These are phyloP conservation scores for Labia minor DNA, from an alignment of 2,888 invertebrate species.

Conservation along the genomic window DNA sequence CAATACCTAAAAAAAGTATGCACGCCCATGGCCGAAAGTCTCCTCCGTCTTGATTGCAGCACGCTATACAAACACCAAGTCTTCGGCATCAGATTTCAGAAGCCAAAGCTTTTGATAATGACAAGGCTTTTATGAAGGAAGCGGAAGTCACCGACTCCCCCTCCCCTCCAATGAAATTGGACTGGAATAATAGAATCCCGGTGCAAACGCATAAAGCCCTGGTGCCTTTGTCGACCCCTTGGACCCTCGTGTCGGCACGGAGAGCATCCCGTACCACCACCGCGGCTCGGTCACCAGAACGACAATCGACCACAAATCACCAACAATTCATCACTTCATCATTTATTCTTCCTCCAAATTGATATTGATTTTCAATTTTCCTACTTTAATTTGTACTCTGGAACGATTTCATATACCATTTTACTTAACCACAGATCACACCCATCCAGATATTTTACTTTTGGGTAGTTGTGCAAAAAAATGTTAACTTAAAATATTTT, in stretches of 20 bases:
- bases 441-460: too few relatives aligned
- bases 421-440: too few relatives aligned
- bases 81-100: constrained; percentile 7
- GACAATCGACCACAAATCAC: too few relatives aligned
- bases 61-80: constrained; percentile 1
- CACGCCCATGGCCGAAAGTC: constrained; percentile 8
- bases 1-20: background rate
- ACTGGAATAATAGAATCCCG: constrained; percentile 4
- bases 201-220: background rate
- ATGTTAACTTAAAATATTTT: too few relatives aligned
- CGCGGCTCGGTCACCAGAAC: too few relatives aligned
- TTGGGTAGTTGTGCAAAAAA: too few relatives aligned
- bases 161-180: background rate
- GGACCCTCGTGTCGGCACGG: background rate
- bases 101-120: background rate
- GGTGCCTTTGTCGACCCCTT: background rate
- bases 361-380: too few relatives aligned
- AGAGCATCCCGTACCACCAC: too few relatives aligned
- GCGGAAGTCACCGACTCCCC: constrained; percentile 2
- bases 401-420: too few relatives aligned
- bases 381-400: too few relatives aligned
- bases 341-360: too few relatives aligned
- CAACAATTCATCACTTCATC: too few relatives aligned
- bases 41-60: constrained; percentile 4
- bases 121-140: constrained; percentile 7